phyloP scores from a whole-genome alignment of 2,113 vertebrate genomes.

The Nesogale talazaci region DNA sequence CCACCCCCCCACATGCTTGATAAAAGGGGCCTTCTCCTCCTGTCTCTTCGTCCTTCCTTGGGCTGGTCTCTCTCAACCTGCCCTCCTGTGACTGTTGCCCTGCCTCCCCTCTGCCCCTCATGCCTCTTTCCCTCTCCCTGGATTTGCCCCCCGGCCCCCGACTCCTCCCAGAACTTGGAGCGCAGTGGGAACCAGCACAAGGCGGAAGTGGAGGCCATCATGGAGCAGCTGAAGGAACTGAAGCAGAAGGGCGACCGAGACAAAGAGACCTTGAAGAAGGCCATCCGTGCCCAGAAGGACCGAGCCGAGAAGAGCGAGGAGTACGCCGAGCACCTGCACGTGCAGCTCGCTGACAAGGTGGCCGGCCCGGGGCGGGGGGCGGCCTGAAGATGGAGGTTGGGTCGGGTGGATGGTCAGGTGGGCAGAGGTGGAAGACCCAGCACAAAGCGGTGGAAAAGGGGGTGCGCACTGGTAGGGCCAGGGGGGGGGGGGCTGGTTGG shows the following conservation, averaged over 20 bases:
- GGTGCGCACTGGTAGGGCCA: background rate
- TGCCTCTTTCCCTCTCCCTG: background rate
- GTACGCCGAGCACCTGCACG: conserved; percentile 86
- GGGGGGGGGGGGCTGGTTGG: background rate
- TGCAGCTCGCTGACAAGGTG: conserved; percentile 92
- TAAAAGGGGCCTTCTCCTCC: background rate
- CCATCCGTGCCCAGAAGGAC: conserved; percentile 90
- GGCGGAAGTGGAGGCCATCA: conserved; percentile 86
- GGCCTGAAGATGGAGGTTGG: accelerated
- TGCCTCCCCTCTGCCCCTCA: background rate
- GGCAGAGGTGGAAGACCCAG: background rate
- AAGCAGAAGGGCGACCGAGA: conserved; percentile 87
- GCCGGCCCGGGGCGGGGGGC: background rate
- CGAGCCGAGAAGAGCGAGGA: conserved; percentile 91
- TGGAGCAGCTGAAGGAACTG: conserved; percentile 87
- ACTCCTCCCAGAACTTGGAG: conserved; percentile 89
- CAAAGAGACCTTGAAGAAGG: conserved; percentile 92
- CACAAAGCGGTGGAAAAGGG: background rate
- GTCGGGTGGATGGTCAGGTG: accelerated
- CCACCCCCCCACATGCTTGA: too few relatives aligned
- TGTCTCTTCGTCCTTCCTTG: background rate
- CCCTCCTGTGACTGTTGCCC: background rate
- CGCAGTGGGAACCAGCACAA: conserved; percentile 87
- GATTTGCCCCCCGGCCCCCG: background rate
- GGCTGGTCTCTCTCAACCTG: background rate